Conservation (phyloP, 2,888 invertebrate species). For the Ceratothoa steindachneri region DNA sequence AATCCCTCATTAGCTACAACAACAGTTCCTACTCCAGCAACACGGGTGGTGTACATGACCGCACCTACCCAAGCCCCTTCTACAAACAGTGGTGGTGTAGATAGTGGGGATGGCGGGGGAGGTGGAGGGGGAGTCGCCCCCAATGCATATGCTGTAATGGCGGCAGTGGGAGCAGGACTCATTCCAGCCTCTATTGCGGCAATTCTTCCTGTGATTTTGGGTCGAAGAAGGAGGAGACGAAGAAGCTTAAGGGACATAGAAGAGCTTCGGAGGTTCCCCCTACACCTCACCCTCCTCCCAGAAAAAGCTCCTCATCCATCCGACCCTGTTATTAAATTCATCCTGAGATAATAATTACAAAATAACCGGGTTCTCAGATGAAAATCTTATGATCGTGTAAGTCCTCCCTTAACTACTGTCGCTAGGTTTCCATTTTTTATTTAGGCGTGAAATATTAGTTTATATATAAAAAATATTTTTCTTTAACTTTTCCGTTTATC, state of each 20-base stretch:
- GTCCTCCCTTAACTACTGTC: too few species aligned
- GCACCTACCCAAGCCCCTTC: conserved; percentile 17
- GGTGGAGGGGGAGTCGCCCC: conserved; percentile 18
- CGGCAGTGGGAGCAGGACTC: conserved; percentile 42
- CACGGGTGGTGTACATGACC: not conserved
- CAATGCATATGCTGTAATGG: conserved; percentile 42
- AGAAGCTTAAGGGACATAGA: conserved; percentile 15
- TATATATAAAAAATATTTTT: too few species aligned
- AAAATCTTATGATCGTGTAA: not conserved
- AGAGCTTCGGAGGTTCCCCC: not conserved
- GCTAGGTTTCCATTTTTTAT: not conserved
- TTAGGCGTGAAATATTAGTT: too few species aligned
- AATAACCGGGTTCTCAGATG: not conserved
- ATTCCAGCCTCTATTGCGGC: conserved; percentile 41
- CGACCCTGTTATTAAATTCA: not conserved
- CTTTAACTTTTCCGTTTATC: not conserved
- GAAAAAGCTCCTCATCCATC: not conserved
- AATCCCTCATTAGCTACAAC: too few species aligned
- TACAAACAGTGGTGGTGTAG: conserved; percentile 13
- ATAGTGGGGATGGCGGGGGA: conserved; percentile 13
- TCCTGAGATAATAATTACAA: not conserved
- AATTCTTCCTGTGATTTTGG: conserved; percentile 38
- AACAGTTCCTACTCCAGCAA: not conserved
- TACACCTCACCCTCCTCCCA: not conserved
- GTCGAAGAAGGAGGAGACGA: conserved; percentile 30